phyloP scores from a whole-genome alignment of 2,797 vertebrate genomes.

The Enoplosus armatus region DNA sequence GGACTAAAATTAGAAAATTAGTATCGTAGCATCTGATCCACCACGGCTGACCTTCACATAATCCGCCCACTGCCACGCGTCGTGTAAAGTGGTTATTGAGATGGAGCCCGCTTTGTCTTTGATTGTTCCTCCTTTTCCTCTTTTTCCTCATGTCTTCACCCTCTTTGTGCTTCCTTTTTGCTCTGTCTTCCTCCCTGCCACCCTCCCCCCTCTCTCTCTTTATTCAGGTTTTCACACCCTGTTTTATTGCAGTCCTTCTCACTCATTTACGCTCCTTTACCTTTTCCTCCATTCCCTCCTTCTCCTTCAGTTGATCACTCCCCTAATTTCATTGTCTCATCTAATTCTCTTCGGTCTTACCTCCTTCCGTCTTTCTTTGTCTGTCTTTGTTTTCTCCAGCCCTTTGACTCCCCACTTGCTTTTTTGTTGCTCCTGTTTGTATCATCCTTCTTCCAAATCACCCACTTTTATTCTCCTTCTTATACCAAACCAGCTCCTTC shows the following conservation, averaged over 20 bases:
- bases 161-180: not conserved
- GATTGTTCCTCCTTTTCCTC: not conserved
- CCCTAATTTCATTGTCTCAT: not conserved
- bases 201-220: not conserved
- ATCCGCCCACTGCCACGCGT: not conserved
- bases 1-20: too few species aligned
- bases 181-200: too few species aligned
- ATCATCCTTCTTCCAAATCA: conserved; percentile 6
- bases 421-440: conserved; percentile 3
- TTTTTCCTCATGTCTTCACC: not conserved
- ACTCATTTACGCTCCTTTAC: not conserved
- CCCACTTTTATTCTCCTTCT: conserved; percentile 22
- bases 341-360: not conserved
- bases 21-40: too few species aligned
- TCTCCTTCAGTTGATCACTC: not conserved
- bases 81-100: not conserved
- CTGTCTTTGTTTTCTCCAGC: not conserved
- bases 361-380: not conserved
- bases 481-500: not conserved
- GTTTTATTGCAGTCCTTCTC: not conserved
- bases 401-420: not conserved
- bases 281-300: not conserved
- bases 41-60: not conserved
- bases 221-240: not conserved
- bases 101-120: not conserved